phyloP scores from a whole-genome alignment of 2,797 vertebrate genomes.

The Thamnophis elegans region DNA sequence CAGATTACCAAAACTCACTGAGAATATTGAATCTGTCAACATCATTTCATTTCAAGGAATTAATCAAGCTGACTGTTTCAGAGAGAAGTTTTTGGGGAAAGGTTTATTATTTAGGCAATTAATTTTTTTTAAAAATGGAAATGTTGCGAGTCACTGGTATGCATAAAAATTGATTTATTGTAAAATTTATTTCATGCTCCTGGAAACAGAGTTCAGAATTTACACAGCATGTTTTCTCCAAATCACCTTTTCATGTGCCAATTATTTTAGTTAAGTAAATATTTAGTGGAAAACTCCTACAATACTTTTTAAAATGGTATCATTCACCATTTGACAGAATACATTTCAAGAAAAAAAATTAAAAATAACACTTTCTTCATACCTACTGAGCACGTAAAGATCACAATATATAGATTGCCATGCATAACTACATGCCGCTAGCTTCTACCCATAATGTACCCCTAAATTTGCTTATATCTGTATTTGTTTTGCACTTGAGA shows the following conservation, averaged over 20 bases:
- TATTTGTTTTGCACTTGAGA: neutral
- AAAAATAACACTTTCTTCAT: slow-evolving; percentile 5
- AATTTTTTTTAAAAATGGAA: slow-evolving; percentile 78
- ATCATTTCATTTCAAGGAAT: slow-evolving; percentile 69
- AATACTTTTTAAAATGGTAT: slow-evolving; percentile 43
- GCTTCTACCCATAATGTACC: neutral
- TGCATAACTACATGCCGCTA: neutral
- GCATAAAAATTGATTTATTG: slow-evolving; percentile 76
- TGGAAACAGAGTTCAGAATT: slow-evolving; percentile 55
- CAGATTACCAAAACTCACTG: slow-evolving; percentile 54
- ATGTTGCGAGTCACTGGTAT: slow-evolving; percentile 75
- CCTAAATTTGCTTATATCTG: neutral
- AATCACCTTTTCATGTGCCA: slow-evolving; percentile 9
- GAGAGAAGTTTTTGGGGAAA: slow-evolving; percentile 62
- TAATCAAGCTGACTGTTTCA: slow-evolving; percentile 68
- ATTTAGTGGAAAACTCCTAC: slow-evolving; percentile 50
- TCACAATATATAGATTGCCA: neutral
- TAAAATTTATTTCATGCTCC: slow-evolving; percentile 66
- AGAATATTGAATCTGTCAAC: slow-evolving; percentile 68
- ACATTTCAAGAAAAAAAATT: slow-evolving; percentile 50
- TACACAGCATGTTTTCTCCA: slow-evolving; percentile 45
- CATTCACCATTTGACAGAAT: slow-evolving; percentile 29
- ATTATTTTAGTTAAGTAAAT: slow-evolving; percentile 56
- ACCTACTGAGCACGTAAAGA: neutral
- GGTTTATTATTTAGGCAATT: slow-evolving; percentile 79